phyloP scores from a whole-genome alignment of 1,140 invertebrate genomes.

The Palaemon carinicauda region DNA sequence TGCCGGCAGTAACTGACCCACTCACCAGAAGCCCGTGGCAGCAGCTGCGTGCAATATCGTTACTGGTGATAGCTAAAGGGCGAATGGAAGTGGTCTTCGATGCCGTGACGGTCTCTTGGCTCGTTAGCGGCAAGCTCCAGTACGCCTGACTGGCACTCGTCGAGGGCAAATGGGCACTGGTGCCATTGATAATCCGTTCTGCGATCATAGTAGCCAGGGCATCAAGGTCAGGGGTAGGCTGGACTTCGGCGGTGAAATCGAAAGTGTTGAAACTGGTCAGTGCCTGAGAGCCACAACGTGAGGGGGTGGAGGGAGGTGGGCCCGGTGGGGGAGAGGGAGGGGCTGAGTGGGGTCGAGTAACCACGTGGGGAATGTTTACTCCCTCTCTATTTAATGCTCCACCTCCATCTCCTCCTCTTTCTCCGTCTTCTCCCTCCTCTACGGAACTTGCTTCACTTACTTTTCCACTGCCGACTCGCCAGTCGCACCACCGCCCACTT shows the following conservation, averaged over 20 bases:
- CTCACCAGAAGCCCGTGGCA: conserved; percentile 10
- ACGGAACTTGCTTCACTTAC: background rate
- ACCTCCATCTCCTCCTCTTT: background rate
- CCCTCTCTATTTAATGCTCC: background rate
- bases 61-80: background rate
- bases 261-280: conserved; percentile 18
- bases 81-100: background rate
- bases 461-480: background rate
- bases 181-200: conserved; percentile 48
- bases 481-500: conserved; percentile 17
- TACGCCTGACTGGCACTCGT: conserved; percentile 13
- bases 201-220: conserved; percentile 47
- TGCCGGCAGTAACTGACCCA: background rate
- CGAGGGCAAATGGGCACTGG: background rate
- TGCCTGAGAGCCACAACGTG: background rate
- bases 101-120: too few relatives aligned
- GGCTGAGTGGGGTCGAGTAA: background rate
- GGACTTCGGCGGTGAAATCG: conserved; percentile 33
- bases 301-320: background rate
- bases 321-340: background rate
- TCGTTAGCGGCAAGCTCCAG: too few relatives aligned
- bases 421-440: background rate
- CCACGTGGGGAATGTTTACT: background rate
- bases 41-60: background rate
- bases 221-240: conserved; percentile 52